phyloP scores from a whole-genome alignment of 2,888 invertebrate species.

The Cetonia aurata region DNA sequence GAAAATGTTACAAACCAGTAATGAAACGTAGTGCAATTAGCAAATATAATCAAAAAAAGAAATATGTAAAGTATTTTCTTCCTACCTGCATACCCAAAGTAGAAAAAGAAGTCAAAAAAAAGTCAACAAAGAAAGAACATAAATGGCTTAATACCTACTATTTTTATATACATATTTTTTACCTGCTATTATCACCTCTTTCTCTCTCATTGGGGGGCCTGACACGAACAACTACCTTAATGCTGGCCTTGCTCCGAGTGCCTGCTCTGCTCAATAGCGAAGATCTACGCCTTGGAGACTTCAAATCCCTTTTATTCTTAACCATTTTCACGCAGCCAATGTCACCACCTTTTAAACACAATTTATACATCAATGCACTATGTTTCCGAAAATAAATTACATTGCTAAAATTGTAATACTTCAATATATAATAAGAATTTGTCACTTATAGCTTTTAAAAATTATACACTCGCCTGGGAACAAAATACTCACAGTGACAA shows the following conservation, averaged over 20 bases:
- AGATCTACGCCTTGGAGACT: conserved; percentile 52
- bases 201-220: conserved; percentile 84
- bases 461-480: conserved; percentile 21
- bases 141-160: too few relatives aligned
- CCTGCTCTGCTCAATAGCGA: conserved; percentile 44
- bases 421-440: conserved; percentile 39
- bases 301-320: conserved; percentile 56
- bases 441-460: conserved; percentile 33
- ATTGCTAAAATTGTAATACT: conserved; percentile 37
- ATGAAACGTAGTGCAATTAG: too few relatives aligned
- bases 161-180: conserved; percentile 39
- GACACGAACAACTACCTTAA: conserved; percentile 87
- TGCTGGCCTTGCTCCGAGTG: conserved; percentile 66
- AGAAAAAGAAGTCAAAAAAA: too few relatives aligned
- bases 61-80: too few relatives aligned
- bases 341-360: conserved; percentile 42
- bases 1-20: too few relatives aligned
- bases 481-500: conserved; percentile 26
- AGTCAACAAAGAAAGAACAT: too few relatives aligned
- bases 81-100: too few relatives aligned
- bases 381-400: conserved; percentile 36
- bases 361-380: conserved; percentile 46
- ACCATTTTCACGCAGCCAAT: conserved; percentile 53
- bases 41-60: too few relatives aligned
- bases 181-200: conserved; percentile 63